Evolutionary conservation across 2,797 vertebrate species (phyloP).

Genomic region (Tragelaphus eurycerus): DNA sequence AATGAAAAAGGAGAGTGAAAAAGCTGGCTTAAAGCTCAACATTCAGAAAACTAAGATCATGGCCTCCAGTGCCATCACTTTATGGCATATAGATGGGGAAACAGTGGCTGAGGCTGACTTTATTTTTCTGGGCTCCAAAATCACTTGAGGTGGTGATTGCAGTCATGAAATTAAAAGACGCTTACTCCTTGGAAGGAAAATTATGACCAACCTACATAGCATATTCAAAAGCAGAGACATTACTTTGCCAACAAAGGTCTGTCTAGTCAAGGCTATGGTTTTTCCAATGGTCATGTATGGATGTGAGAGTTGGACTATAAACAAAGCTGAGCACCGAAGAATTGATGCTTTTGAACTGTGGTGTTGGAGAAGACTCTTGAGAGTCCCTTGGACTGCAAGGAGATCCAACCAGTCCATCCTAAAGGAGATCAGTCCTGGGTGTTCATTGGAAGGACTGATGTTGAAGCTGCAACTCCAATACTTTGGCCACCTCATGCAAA

Average conservation of each 20-base stretch:
- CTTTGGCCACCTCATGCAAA: neutral
- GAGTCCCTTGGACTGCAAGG: neutral
- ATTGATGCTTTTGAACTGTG: neutral
- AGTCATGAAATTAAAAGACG: neutral
- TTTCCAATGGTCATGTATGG: neutral
- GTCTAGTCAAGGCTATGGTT: neutral
- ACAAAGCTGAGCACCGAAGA: rapidly evolving
- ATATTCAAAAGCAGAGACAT: neutral
- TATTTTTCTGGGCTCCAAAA: neutral
- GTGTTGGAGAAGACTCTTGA: neutral
- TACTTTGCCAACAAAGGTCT: neutral
- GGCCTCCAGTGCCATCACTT: neutral
- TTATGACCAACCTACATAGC: neutral
- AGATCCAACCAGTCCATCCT: neutral
- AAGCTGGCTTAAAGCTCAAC: neutral
- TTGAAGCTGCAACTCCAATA: neutral
- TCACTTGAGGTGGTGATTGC: neutral
- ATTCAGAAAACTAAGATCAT: neutral
- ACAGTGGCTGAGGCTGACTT: neutral
- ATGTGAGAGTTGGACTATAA: neutral
- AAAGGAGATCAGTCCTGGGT: neutral
- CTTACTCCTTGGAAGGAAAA: neutral
- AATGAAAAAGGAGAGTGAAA: neutral
- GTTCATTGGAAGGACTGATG: neutral
- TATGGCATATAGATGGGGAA: neutral